phyloP scores from a whole-genome alignment of 2,888 invertebrate species.

The Graphium colonna region DNA sequence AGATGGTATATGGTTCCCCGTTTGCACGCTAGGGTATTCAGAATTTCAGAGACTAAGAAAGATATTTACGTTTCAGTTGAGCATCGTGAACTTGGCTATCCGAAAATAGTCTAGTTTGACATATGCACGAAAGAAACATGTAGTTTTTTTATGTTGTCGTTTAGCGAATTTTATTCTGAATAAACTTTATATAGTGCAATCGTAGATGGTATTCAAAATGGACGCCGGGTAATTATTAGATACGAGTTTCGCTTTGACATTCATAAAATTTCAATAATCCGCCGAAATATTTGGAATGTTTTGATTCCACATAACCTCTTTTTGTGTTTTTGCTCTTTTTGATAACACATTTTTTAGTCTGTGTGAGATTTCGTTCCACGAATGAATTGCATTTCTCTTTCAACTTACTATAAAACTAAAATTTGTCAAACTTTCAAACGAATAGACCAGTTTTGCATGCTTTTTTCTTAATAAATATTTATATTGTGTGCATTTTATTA shows the following conservation, averaged over 20 bases:
- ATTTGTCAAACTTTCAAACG: no score
- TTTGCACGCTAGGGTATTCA: conserved; percentile 31
- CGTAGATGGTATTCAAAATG: conserved; percentile 63
- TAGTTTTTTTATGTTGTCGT: conserved; percentile 70
- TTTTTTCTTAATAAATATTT: background rate
- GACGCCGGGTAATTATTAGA: conserved; percentile 68
- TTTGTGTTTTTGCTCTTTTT: conserved; percentile 37
- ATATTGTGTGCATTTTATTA: background rate
- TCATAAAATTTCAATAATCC: conserved; percentile 35
- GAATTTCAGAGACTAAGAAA: conserved; percentile 32
- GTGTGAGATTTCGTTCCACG: conserved; percentile 24
- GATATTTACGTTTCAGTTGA: conserved; percentile 55
- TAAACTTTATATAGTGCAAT: conserved; percentile 43
- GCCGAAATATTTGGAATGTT: conserved; percentile 47
- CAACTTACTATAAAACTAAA: background rate
- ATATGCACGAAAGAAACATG: conserved; percentile 73
- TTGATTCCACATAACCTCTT: conserved; percentile 67
- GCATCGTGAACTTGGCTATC: conserved; percentile 72
- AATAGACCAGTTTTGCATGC: background rate
- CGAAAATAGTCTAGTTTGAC: conserved; percentile 77
- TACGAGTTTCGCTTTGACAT: conserved; percentile 37
- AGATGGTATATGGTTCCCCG: conserved; percentile 21
- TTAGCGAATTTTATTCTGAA: conserved; percentile 57
- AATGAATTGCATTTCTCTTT: background rate
- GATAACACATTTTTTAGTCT: conserved; percentile 28